These are phyloP conservation scores for Busseola fusca DNA, from an alignment of 2,888 invertebrate genomes.

Conservation along the genomic window DNA sequence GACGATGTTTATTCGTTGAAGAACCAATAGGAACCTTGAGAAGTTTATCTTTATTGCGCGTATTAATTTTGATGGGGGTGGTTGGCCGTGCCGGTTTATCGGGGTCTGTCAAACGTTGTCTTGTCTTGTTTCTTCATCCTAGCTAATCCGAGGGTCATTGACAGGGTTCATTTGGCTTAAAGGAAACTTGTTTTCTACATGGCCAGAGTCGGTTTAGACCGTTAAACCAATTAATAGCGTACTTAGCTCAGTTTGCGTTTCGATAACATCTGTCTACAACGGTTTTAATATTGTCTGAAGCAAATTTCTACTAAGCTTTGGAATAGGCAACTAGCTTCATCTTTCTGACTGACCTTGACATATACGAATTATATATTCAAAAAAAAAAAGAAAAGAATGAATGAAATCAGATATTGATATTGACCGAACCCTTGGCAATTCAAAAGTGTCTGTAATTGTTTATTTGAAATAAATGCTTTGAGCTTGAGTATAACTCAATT, in stretches of 20 bases:
- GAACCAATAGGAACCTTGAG: conserved; percentile 53
- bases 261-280: neutral
- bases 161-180: conserved; percentile 27
- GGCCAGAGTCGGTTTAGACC: neutral
- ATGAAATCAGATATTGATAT: too few relatives aligned
- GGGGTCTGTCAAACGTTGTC: conserved; percentile 32
- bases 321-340: neutral
- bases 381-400: too few relatives aligned
- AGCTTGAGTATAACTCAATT: neutral
- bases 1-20: conserved; percentile 54
- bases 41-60: conserved; percentile 56
- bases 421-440: neutral
- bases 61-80: conserved; percentile 59
- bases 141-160: conserved; percentile 11
- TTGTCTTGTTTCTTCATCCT: conserved; percentile 42
- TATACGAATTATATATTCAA: too few relatives aligned
- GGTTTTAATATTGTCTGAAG: neutral
- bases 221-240: neutral
- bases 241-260: neutral
- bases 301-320: neutral
- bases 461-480: neutral
- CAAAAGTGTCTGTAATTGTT: neutral
- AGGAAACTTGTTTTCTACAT: neutral
- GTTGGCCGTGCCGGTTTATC: conserved; percentile 47
- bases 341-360: neutral